phyloP scores from a whole-genome alignment of 2,797 vertebrate species.

The Sebastes umbrosus region DNA sequence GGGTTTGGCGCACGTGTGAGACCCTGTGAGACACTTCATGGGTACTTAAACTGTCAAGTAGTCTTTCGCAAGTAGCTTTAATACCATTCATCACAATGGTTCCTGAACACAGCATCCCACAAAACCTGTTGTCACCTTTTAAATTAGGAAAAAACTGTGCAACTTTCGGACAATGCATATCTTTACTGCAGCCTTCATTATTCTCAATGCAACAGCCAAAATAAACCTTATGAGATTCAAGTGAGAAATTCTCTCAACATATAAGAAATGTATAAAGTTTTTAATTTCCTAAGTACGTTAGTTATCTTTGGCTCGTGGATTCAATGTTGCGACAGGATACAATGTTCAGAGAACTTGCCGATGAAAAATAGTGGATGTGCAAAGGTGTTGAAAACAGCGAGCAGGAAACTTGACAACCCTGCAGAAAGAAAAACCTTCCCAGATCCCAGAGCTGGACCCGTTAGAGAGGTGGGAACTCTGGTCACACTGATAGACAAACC shows the following conservation, averaged over 20 bases:
- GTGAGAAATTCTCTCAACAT: not conserved
- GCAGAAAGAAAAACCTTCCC: constrained; percentile 40
- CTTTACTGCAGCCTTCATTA: not conserved
- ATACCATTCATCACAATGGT: not conserved
- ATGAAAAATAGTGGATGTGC: constrained; percentile 31
- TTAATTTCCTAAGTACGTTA: not conserved
- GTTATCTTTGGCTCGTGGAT: not conserved
- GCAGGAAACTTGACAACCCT: constrained; percentile 37
- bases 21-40: constrained; percentile 7
- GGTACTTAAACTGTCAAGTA: constrained; percentile 43
- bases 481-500: constrained; percentile 77
- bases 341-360: constrained; percentile 9
- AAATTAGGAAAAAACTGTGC: not conserved
- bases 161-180: not conserved
- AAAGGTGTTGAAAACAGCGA: constrained; percentile 33
- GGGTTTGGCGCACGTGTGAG: not conserved
- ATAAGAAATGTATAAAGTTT: not conserved
- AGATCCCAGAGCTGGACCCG: constrained; percentile 28
- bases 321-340: not conserved
- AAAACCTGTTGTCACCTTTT: not conserved
- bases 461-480: constrained; percentile 52
- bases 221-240: not conserved
- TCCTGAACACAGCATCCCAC: not conserved
- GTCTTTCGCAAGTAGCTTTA: constrained; percentile 2
- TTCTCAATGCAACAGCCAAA: not conserved